Evolutionary conservation across 2,888 invertebrate species (phyloP).

Genomic region (Lepas anatifera): DNA sequence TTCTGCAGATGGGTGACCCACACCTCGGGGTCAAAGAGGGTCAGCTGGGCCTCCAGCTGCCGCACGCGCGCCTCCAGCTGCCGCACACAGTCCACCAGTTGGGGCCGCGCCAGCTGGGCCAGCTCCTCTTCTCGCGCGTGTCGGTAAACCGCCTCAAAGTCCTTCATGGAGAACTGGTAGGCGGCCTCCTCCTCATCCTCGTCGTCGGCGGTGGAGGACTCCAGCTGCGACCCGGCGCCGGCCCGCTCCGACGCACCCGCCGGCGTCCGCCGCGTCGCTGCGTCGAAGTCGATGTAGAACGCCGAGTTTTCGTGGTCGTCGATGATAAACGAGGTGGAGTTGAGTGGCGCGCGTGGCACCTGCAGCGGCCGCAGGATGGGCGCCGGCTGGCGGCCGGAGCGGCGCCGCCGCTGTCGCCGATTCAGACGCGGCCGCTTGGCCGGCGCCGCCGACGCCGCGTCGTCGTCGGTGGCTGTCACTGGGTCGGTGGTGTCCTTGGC

Average conservation of each 20-base stretch:
- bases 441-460: not conserved
- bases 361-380: slow-evolving; percentile 24
- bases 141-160: slow-evolving; percentile 29
- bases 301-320: slow-evolving; percentile 30
- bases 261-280: not conserved
- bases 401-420: not conserved
- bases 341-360: slow-evolving; percentile 28
- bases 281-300: slow-evolving; percentile 28
- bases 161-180: slow-evolving; percentile 25
- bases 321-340: slow-evolving; percentile 32
- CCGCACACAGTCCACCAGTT: slow-evolving; percentile 25
- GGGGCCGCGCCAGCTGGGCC: slow-evolving; percentile 22
- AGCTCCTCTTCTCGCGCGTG: slow-evolving; percentile 27
- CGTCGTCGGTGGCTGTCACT: not conserved
- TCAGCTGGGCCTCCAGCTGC: slow-evolving; percentile 26
- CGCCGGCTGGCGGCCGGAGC: slow-evolving; percentile 11
- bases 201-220: not conserved
- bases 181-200: slow-evolving; percentile 6
- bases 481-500: not conserved
- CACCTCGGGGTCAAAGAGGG: slow-evolving; percentile 23
- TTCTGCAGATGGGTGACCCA: slow-evolving; percentile 27
- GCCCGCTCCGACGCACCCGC: slow-evolving; percentile 19
- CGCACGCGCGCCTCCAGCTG: slow-evolving; percentile 26
- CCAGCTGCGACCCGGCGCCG: slow-evolving; percentile 25
- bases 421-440: not conserved